Percentiles rank a stretch among this genome's conserved stretches.
These are phyloP conservation scores for Hemiscyllium ocellatum DNA, from an alignment of 2,113 vertebrate genomes.

Conservation along the genomic window DNA sequence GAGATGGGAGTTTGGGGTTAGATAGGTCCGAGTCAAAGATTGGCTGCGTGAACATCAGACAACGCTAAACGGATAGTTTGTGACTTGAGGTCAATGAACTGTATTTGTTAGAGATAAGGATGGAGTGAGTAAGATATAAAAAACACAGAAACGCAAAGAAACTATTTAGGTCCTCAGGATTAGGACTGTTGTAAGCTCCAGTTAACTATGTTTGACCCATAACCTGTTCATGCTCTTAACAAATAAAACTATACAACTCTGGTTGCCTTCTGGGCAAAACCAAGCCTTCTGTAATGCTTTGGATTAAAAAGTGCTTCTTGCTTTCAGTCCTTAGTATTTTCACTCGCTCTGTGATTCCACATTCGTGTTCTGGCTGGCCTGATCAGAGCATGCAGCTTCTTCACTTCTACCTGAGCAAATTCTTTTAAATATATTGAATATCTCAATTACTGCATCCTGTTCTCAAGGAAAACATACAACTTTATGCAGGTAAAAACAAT, in stretches of 20 bases:
- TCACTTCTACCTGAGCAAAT: neutral
- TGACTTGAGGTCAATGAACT: too few species aligned
- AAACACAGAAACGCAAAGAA: neutral
- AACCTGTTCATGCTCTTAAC: neutral
- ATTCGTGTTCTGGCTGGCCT: neutral
- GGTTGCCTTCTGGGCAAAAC: neutral
- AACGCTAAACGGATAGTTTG: neutral
- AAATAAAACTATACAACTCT: neutral
- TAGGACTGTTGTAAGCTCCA: neutral
- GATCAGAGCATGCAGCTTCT: neutral
- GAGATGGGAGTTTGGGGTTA: neutral
- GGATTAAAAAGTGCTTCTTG: neutral
- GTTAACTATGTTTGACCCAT: neutral
- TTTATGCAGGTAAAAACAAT: too few species aligned
- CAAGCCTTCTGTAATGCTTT: neutral
- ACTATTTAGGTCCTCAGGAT: neutral
- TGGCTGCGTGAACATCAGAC: neutral
- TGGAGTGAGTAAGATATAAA: neutral
- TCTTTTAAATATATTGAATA: neutral
- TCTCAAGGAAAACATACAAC: neutral
- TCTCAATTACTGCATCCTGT: neutral
- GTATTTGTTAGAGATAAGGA: too few species aligned
- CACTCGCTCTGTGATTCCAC: neutral
- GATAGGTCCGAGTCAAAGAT: neutral
- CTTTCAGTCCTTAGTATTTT: neutral